These are phyloP conservation scores for Sphaerophoria rueppellii DNA, from an alignment of 2,888 invertebrate species.

Conservation along the genomic window DNA sequence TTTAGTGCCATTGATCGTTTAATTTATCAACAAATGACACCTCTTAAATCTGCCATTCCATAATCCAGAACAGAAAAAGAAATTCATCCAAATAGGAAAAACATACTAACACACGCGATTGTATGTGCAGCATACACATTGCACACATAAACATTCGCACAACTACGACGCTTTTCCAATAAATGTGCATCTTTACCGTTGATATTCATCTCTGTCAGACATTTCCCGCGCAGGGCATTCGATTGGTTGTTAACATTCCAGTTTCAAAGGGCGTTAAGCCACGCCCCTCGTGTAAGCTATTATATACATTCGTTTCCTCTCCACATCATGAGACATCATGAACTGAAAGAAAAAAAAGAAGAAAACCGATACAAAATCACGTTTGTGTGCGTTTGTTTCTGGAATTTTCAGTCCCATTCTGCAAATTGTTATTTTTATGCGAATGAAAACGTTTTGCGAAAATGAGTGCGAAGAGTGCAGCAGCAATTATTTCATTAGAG, in stretches of 20 bases:
- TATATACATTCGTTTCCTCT: conserved; percentile 30
- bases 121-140: background rate
- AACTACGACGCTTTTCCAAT: conserved; percentile 14
- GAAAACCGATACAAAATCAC: no score
- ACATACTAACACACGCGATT: background rate
- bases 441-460: conserved; percentile 15
- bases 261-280: conserved; percentile 42
- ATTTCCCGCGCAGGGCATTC: conserved; percentile 20
- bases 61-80: background rate
- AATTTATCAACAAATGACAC: conserved; percentile 67
- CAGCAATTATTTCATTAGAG: conserved; percentile 41
- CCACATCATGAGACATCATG: background rate
- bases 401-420: conserved; percentile 40
- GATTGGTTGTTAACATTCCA: conserved; percentile 48
- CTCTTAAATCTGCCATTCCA: conserved; percentile 70
- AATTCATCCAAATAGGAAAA: background rate
- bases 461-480: conserved; percentile 48
- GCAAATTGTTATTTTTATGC: conserved; percentile 61
- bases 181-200: conserved; percentile 11
- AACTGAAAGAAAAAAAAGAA: conserved; percentile 25
- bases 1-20: conserved; percentile 64
- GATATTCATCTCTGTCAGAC: conserved; percentile 32
- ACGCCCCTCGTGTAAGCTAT: conserved; percentile 33
- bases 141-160: conserved; percentile 19
- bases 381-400: conserved; percentile 13